Percentiles rank a stretch among this genome's conserved stretches.
phyloP scores from a whole-genome alignment of 2,797 vertebrate species.

The Alectoris magna region DNA sequence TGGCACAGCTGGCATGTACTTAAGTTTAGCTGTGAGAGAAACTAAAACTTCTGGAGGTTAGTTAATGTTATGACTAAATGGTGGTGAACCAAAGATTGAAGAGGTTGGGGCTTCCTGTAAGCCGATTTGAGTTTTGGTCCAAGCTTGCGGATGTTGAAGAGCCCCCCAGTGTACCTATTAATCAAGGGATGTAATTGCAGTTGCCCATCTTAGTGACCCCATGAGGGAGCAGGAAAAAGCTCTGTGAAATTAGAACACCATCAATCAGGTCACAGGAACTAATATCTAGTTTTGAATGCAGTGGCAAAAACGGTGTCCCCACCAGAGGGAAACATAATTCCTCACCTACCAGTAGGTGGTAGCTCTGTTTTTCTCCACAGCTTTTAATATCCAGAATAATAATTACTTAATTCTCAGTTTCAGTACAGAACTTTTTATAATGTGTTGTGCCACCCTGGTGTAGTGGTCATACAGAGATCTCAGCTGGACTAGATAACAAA shows the following conservation, averaged over 20 bases:
- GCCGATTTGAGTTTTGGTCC: neutral
- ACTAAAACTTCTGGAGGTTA: neutral
- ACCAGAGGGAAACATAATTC: neutral
- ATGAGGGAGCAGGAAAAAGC: neutral
- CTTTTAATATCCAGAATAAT: neutral
- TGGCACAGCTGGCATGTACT: neutral
- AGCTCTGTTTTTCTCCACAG: neutral
- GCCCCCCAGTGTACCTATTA: neutral
- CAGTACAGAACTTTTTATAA: neutral
- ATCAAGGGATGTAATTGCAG: neutral
- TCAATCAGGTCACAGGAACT: rapidly evolving
- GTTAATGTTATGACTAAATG: rapidly evolving
- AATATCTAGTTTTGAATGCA: rapidly evolving
- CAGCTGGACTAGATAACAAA: neutral
- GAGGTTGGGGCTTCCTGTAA: neutral
- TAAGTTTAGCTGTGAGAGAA: neutral
- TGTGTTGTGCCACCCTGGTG: neutral
- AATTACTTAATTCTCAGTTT: neutral
- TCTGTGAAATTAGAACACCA: neutral
- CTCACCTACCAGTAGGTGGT: neutral
- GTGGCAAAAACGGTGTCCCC: neutral
- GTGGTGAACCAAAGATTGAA: neutral
- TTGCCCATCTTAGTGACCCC: neutral
- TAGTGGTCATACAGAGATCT: neutral
- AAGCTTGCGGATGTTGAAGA: neutral